Conservation (phyloP, 2,797 vertebrate genomes). For the Lacerta agilis region DNA sequence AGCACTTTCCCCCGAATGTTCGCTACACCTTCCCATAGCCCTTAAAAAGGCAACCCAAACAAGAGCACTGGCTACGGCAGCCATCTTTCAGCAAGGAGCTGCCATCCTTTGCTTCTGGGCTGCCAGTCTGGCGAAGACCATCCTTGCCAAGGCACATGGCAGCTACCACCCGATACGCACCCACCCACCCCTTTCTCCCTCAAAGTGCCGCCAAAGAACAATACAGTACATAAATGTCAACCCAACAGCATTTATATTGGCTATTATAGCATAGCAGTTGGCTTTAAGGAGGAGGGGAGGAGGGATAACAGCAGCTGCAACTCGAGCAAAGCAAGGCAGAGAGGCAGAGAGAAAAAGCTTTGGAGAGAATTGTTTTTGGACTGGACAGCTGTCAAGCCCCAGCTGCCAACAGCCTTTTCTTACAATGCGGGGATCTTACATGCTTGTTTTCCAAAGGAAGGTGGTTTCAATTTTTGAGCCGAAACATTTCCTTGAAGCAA, state of each 20-base stretch:
- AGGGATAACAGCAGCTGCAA: not conserved
- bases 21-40: not conserved
- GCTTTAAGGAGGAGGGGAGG: not conserved
- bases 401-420: not conserved
- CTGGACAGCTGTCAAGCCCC: not conserved
- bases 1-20: not conserved
- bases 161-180: conserved; percentile 11
- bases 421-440: not conserved
- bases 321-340: not conserved
- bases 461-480: too few relatives aligned
- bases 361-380: not conserved
- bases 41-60: not conserved
- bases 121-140: too few relatives aligned
- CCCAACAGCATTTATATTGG: not conserved
- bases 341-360: not conserved
- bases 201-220: not conserved
- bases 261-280: not conserved
- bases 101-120: not conserved
- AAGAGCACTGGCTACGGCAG: too few relatives aligned
- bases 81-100: not conserved
- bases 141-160: conserved; percentile 52
- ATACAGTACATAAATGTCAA: not conserved
- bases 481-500: not conserved
- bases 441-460: not conserved
- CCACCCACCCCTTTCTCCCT: not conserved